A percentile compares a stretch with the other conserved stretches of the same genome.
Conservation (phyloP, 2,888 invertebrate genomes). For the Germaria angustata region DNA sequence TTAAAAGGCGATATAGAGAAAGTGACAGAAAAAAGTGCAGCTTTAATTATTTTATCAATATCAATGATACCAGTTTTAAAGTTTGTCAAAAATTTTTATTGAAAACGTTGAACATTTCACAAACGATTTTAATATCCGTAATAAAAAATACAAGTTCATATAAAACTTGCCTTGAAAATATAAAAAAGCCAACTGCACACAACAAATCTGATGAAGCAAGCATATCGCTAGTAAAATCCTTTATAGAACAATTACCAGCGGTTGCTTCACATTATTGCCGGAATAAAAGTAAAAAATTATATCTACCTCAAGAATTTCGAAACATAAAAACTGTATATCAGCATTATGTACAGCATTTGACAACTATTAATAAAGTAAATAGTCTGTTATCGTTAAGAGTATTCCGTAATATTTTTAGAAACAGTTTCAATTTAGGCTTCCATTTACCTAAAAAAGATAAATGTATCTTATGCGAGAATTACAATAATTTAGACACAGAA, state of each 20-base stretch:
- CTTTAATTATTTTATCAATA: constrained; percentile 50
- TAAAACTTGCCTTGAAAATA: constrained; percentile 25
- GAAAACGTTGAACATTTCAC: constrained; percentile 58
- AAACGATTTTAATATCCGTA: constrained; percentile 35
- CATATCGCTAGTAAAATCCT: constrained; percentile 25
- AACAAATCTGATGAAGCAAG: constrained; percentile 19
- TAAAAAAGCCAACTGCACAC: neutral
- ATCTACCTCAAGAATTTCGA: too few species aligned
- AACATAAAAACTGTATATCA: too few species aligned
- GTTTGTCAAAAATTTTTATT: constrained; percentile 54
- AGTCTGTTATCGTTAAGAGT: too few species aligned
- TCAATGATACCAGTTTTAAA: constrained; percentile 10
- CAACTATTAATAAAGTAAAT: too few species aligned
- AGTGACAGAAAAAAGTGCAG: constrained; percentile 29
- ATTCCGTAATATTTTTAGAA: too few species aligned
- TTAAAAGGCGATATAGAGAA: constrained; percentile 39
- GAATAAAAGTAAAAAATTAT: constrained; percentile 21
- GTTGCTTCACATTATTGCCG: constrained; percentile 36
- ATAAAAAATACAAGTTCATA: constrained; percentile 9
- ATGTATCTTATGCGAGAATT: too few species aligned
- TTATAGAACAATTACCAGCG: constrained; percentile 37
- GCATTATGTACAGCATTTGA: too few species aligned
- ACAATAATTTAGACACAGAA: too few species aligned
- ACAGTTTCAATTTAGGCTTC: too few species aligned
- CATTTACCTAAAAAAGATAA: too few species aligned